phyloP scores from a whole-genome alignment of 2,113 vertebrate genomes.

The Megaleporinus macrocephalus region DNA sequence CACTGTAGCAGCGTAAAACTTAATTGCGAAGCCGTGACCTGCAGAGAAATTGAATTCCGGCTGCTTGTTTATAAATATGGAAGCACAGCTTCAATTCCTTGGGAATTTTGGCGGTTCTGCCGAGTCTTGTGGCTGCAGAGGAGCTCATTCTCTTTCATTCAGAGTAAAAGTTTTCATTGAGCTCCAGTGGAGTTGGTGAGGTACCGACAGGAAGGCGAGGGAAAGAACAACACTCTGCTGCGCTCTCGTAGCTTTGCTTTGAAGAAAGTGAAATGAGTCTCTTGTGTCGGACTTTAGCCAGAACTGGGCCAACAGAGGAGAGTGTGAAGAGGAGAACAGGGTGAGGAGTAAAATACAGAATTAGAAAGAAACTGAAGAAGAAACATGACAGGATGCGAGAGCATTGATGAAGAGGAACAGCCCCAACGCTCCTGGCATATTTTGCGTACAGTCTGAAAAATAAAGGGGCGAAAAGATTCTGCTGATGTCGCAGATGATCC shows the following conservation, averaged over 20 bases:
- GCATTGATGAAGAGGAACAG: background rate
- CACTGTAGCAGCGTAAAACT: background rate
- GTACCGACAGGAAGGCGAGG: background rate
- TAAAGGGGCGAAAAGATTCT: too few species aligned
- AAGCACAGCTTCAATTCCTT: conserved; percentile 25
- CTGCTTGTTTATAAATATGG: conserved; percentile 52
- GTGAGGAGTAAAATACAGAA: background rate
- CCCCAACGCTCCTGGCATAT: background rate
- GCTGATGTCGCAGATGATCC: too few species aligned
- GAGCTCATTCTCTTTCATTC: background rate
- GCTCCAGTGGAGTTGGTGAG: background rate
- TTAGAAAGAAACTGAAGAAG: background rate
- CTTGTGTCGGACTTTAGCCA: background rate
- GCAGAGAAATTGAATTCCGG: conserved; percentile 42
- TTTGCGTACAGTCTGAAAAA: background rate
- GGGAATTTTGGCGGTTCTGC: conserved; percentile 12
- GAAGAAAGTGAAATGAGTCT: background rate
- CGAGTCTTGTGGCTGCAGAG: background rate
- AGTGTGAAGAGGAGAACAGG: too few species aligned
- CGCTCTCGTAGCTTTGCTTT: background rate
- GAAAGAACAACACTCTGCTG: too few species aligned
- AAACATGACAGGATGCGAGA: background rate
- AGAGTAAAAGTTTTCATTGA: background rate
- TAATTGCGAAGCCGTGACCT: conserved; percentile 41
- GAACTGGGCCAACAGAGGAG: background rate